A percentile compares a stretch with the other conserved stretches of the same genome.
Evolutionary conservation across 2,888 invertebrate species (phyloP).

Genomic region (Lymantria monacha): DNA sequence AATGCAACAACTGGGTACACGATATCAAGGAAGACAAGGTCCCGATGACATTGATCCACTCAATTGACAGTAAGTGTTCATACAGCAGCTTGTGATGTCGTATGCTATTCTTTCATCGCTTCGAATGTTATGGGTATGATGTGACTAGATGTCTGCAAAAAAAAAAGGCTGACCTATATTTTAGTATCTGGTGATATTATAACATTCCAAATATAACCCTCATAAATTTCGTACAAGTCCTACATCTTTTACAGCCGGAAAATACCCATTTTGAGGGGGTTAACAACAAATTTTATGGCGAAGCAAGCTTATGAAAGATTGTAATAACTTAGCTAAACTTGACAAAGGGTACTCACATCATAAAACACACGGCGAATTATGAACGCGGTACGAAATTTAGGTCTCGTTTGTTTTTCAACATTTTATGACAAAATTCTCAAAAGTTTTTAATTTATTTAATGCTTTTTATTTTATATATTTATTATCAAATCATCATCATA

Average conservation of each 20-base stretch:
- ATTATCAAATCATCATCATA: no score
- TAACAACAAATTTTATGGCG: slow-evolving; percentile 7
- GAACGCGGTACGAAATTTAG: slow-evolving; percentile 4
- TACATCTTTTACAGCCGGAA: slow-evolving; percentile 3
- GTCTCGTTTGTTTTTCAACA: slow-evolving; percentile 4
- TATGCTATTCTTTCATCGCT: no score
- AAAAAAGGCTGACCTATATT: background rate
- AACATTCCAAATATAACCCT: background rate
- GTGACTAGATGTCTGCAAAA: no score
- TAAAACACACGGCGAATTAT: slow-evolving; percentile 16
- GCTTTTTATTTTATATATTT: no score
- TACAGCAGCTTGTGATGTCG: no score
- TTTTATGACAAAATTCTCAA: background rate
- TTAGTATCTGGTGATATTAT: background rate
- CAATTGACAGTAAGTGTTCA: no score
- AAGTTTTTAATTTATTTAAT: background rate
- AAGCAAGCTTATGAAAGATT: slow-evolving; percentile 20
- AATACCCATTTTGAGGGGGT: background rate
- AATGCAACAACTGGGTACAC: no score
- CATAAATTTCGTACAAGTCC: slow-evolving; percentile 1
- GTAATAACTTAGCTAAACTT: slow-evolving; percentile 25
- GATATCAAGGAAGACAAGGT: no score
- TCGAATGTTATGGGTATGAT: no score
- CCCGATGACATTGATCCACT: no score
- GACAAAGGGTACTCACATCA: slow-evolving; percentile 9